A percentile compares a stretch with the other conserved stretches of the same genome.
Evolutionary conservation across 1,140 invertebrate genomes (phyloP).

Genomic region (Heterodera schachtii): DNA sequence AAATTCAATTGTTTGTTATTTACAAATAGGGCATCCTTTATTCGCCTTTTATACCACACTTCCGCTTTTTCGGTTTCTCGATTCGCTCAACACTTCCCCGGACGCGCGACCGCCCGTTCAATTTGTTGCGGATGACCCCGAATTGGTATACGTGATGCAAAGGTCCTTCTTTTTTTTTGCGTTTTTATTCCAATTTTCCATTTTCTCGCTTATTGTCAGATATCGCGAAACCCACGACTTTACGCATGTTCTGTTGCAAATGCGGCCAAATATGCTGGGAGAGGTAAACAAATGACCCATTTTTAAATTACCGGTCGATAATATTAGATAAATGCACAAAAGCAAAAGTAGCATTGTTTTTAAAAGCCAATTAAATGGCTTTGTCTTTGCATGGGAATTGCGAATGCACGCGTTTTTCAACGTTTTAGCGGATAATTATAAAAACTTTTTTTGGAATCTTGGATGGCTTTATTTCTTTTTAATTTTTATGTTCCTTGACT

Average conservation of each 20-base stretch:
- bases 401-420: no score
- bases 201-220: constrained; percentile 22
- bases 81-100: constrained; percentile 72
- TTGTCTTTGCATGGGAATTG: no score
- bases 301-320: not conserved
- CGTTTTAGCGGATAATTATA: no score
- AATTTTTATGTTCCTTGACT: no score
- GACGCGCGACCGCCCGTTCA: constrained; percentile 84
- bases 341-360: no score
- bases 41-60: not conserved
- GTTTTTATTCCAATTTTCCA: constrained; percentile 11
- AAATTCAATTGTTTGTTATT: no score
- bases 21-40: no score
- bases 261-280: constrained; percentile 93
- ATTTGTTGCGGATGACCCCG: constrained; percentile 81
- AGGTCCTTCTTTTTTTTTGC: constrained; percentile 66
- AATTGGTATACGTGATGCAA: constrained; percentile 93
- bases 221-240: constrained; percentile 95
- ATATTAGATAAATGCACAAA: no score
- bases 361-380: no score
- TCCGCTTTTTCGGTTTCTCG: constrained; percentile 37
- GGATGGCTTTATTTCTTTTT: no score
- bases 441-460: no score
- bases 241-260: constrained; percentile 83
- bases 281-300: constrained; percentile 70